Base-by-base conservation (phyloP, 1,140 invertebrate species). In the Eupeodes corollae region DNA sequence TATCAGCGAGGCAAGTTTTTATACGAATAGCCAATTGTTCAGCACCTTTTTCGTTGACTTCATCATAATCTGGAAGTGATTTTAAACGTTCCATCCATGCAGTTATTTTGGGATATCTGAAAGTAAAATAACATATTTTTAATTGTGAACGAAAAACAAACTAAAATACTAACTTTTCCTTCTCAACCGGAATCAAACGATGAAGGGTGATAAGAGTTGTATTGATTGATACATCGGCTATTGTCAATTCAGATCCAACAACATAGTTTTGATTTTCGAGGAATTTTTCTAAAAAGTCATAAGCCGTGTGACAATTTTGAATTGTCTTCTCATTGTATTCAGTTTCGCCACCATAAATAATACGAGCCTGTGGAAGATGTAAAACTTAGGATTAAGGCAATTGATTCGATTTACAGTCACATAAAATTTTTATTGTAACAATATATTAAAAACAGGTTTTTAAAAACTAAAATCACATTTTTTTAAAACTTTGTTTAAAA, bases 151-250 rank as follows among this genome's bases (percentile, higher is more conserved):
- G 3, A 9, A 40, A 40, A 26, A 42, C 18, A 14, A 33, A 13
- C 31, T 3, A 10, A 1, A 38, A 18, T 9, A 37, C 16, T 12
- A 31, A 50, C 49, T 47, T 51, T 2, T 44, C 35, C 6, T 14
- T 11, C 33, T 61, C 58, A 14, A 70, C 57, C 0, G 65, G 63
- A 14, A 70, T 44, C 6, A 68, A 45, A 40, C 61, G 48, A 54
- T 68, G 42, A 53, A 70, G 33, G 51, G 70, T 61, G 12, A 63
- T 60, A 5, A 73, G 52, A 5, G 66, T 69, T 6, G 68, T 65
- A 9, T 67, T 54, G 11, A 75, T 69, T n/a, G 67, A 67, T 31
- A 75, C 58, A 58, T 77, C 79, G 14, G 79, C 80, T 30, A 82
- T 70, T 3, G 78, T 80, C 19, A 80, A 52, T 19, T 67, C 53